A percentile compares a stretch with the other conserved stretches of the same genome.
These are phyloP conservation scores for Stenchaetothrips biformis DNA, from an alignment of 2,888 invertebrate species.

Conservation along the genomic window DNA sequence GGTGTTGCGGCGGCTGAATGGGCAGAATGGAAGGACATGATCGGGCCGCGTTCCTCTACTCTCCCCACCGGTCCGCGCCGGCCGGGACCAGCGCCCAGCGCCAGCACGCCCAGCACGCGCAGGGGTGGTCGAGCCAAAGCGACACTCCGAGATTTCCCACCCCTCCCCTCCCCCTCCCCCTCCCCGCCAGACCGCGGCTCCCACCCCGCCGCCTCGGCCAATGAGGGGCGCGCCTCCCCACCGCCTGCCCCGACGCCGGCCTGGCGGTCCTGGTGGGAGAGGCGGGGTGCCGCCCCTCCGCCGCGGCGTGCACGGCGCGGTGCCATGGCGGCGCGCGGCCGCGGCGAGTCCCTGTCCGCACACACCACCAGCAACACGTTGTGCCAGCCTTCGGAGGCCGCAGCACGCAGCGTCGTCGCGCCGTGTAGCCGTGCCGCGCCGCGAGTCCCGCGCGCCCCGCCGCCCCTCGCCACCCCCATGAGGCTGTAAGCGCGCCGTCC, in stretches of 20 bases:
- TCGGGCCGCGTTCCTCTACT: background rate
- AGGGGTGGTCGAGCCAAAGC: background rate
- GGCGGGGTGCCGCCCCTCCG: background rate
- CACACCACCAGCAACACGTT: too few relatives aligned
- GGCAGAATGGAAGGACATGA: background rate
- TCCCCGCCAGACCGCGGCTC: background rate
- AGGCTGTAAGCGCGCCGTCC: background rate
- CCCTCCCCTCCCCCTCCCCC: background rate
- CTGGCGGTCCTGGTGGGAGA: background rate
- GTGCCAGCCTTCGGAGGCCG: background rate
- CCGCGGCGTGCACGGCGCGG: background rate
- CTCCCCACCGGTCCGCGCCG: background rate
- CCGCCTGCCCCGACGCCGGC: background rate
- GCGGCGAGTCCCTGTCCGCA: background rate
- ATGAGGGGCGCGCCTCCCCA: background rate
- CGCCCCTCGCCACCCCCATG: background rate
- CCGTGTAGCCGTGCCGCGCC: background rate
- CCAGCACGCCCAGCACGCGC: background rate
- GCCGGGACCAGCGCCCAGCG: background rate
- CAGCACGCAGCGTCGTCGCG: background rate
- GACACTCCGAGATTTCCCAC: conserved; percentile 9
- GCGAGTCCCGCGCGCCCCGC: background rate
- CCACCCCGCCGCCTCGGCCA: background rate
- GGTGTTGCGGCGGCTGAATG: background rate
- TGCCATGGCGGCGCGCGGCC: background rate